Evolutionary conservation across 2,113 vertebrate species (phyloP).

Genomic region (Gallinago undulata): DNA sequence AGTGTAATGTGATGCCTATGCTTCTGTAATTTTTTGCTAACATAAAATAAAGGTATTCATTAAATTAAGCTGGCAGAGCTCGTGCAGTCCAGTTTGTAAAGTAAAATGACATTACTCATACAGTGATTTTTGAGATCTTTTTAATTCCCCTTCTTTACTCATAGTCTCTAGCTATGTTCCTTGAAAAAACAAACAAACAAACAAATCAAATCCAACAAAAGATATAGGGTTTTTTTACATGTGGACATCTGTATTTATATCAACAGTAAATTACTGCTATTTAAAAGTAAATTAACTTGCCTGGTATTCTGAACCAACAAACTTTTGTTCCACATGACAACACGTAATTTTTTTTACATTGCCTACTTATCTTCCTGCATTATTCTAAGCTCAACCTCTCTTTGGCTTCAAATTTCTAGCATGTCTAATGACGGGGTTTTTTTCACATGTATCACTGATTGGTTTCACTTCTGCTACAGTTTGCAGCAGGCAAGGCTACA

Average conservation of each 20-base stretch:
- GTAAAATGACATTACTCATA: not conserved
- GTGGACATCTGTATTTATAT: not conserved
- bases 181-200: not conserved
- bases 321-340: not conserved
- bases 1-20: not conserved
- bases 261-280: not conserved
- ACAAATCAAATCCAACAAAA: not conserved
- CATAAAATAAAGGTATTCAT: not conserved
- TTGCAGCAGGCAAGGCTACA: not conserved
- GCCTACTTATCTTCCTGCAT: not conserved
- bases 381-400: not conserved
- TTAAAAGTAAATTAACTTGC: not conserved
- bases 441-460: not conserved
- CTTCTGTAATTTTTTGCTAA: not conserved
- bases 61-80: not conserved
- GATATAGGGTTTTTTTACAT: not conserved
- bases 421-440: not conserved
- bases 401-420: not conserved
- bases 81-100: not conserved
- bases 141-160: not conserved
- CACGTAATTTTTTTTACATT: not conserved
- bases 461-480: not conserved
- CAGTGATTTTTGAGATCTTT: not conserved
- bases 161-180: not conserved
- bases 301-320: not conserved